Evolutionary conservation across 1,140 invertebrate species (phyloP).

Genomic region (Pogonus chalceus): DNA sequence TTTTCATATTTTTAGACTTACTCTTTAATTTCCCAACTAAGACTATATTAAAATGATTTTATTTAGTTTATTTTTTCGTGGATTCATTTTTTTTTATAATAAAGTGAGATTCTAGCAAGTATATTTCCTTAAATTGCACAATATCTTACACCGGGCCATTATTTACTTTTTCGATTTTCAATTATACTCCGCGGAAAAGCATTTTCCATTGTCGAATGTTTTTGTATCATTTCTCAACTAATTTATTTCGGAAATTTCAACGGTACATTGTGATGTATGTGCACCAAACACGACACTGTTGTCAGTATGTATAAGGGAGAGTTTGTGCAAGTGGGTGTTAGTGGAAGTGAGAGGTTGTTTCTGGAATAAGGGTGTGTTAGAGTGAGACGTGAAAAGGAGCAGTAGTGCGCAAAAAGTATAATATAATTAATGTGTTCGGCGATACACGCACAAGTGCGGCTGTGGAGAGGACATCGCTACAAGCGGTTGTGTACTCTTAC

Average conservation of each 20-base stretch:
- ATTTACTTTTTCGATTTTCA: constrained; percentile 5
- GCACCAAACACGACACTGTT: neutral
- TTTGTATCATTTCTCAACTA: constrained; percentile 6
- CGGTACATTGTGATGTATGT: neutral
- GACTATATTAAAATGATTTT: too few relatives aligned
- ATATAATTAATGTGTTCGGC: constrained; percentile 1
- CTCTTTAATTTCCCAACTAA: too few relatives aligned
- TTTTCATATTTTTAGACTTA: too few relatives aligned
- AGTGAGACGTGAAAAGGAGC: neutral
- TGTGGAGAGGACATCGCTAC: too few relatives aligned
- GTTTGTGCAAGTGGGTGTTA: too few relatives aligned
- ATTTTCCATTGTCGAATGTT: constrained; percentile 3
- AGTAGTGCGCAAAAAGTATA: neutral
- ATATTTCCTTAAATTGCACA: too few relatives aligned
- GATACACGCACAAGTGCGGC: neutral
- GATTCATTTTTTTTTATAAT: too few relatives aligned
- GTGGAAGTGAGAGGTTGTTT: too few relatives aligned
- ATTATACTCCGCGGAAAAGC: neutral
- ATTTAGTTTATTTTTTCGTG: too few relatives aligned
- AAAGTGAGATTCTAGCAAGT: too few relatives aligned
- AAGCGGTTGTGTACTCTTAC: neutral
- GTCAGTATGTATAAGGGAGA: neutral
- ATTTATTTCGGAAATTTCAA: neutral
- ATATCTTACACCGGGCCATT: too few relatives aligned
- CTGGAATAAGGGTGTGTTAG: neutral